Base-by-base conservation (phyloP, 2,113 vertebrate species). In the Lophotis ruficrista region DNA sequence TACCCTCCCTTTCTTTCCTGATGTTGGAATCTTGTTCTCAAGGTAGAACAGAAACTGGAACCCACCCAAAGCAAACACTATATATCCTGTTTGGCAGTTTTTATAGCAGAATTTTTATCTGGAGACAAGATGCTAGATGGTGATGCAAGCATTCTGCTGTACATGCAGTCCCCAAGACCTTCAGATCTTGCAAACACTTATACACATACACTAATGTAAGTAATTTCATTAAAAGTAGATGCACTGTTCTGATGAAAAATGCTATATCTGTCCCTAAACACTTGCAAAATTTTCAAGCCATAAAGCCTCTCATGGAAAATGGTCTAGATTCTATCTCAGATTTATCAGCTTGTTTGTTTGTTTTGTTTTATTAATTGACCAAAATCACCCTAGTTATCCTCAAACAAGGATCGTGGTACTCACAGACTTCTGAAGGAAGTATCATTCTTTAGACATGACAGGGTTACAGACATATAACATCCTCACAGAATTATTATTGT, bases 141-240 rank as follows among this genome's bases (percentile, higher is more conserved):
- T 79, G 69, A 91, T 83, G 69, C 45, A 83, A 89, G 64, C 3
- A 1, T 68, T 93, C 60, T 91, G 72, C 93, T 81, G 90, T 14
- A 83, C 57, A 48, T 37, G 19, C 73, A 76, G 84, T 60, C 69
- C 66, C 65, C 69, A 93, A 28, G 78, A 90, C 70, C 73, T 91
- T 95, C 53, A 68, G 85, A 35, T 72, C 38, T 37, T 82, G 73
- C 56, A 87, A 77, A 61, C 58, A 51, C 65, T 87, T 87, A 35
- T 12, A 37, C 38, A 91, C 43, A 30, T 16, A 60, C 70, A 56
- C 30, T 79, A 91, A 60, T 7, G 15, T 35, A 89, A 93, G 57
- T 7, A 82, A 94, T 95, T 94, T 83, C 61, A 76, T 51, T 95
- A 93, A 91, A 78, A 93, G 85, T 37, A 19, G 84, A 79, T n/a